Evolutionary conservation across 2,888 invertebrate genomes (phyloP), one percentile per base, ranked within the genome.

Genomic region (Halictus ligatus): DNA sequence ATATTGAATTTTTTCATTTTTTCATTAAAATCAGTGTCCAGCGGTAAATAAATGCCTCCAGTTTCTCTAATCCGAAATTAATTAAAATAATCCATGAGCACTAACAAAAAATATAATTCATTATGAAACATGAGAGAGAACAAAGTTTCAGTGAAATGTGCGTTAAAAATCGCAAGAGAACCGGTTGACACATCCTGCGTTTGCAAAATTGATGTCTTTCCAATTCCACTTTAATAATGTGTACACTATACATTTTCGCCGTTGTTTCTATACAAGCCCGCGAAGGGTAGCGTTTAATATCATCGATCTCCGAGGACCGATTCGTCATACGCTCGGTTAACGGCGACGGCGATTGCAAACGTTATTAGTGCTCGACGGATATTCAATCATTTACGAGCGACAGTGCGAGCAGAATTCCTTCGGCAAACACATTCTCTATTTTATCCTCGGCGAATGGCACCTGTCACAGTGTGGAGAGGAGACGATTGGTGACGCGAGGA

Each of bases 331-430:
- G 35, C 40, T 69, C 69, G 69, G 10, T 69, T 8, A 35, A 69
- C 69, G 21, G 21, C 18, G 69, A 21, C 69, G 40, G 69, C 40
- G 35, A 69, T 69, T 64, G 35, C 35, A 12, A 40, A 69, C 10
- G 21, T 69, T 69, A 69, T 69, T 69, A 69, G 40, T 21, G 10
- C 40, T 21, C 69, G 69, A 69, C 69, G 35, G 35, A 35, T 35
- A 69, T 69, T 69, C 69, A 21, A 69, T 35, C 69, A 69, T 69
- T 40, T 69, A 69, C 10, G 21, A 21, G 21, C 21, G 69, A 69
- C 69, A 69, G 21, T 21, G 35, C 21, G 69, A 18, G 21, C 18
- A 40, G 21, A 12, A 40, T 40, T 69, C 69, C 40, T 21, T 40
- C 35, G 10, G 40, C 40, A 69, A 40, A 69, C 69, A 69, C 69